Base-by-base conservation (phyloP, 2,888 invertebrate species). In the Drosophila quinaria region DNA sequence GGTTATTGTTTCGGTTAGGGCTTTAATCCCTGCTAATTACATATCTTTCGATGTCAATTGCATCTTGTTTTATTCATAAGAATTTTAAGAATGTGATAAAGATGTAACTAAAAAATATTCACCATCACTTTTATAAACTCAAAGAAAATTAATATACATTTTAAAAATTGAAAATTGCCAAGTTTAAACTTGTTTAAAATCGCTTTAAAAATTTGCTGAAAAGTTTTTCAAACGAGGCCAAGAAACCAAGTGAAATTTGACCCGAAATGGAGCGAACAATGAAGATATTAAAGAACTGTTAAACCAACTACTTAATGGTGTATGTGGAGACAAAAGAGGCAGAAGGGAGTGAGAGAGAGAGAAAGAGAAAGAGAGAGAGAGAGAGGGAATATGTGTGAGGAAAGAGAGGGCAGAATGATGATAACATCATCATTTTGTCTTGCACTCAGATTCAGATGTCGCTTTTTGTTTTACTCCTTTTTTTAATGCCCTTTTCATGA, bases 401-500 rank as follows among this genome's bases (percentile, higher is more conserved):
- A 25, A 25, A 25, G 25, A 25, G 35, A 8, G 15, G 37, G 17
- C 13, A 33, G 33, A 13, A 19, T 6, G 25, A 25, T 22, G 56
- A 35, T 46, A 56, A 56, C 37, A 58, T 25, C 46, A 58, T 25
- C 25, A 58, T 58, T 56, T 58, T 47, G 35, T 8, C 37, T 29
- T 44, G 35, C 55, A 46, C 55, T 56, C 44, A 35, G 22, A n/a
- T 44, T 44, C 8, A 22, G 44, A n/a, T 58, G 56, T 58, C 46
- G 37, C 17, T 46, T 37, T 37, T 47, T 13, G 47, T 29, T 13
- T 11, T 39, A 25, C 58, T 37, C 58, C 46, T 47, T 47, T 29
- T 37, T 29, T 29, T 29, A 8, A 22, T 33, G 55, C 44, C 44
- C 55, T 44, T 55, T 44, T 55, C 37, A 37, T 11, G n/a, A 6